Conservation (phyloP, 2,888 invertebrate genomes). For the Amblyjoppa fuscipennis region DNA sequence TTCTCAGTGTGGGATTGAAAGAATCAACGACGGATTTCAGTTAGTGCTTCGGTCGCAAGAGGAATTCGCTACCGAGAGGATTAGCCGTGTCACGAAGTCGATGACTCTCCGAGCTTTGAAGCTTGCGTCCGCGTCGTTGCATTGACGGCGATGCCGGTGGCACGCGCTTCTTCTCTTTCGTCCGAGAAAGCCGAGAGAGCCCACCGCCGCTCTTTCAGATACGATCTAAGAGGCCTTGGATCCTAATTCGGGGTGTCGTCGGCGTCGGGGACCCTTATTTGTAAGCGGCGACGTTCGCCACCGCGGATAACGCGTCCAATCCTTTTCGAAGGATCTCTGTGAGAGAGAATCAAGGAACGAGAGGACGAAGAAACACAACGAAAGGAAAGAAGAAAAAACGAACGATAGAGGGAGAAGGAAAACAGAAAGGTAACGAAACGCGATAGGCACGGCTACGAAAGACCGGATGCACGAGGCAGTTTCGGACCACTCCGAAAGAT, state of each 20-base stretch:
- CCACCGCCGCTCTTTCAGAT: slow-evolving; percentile 70
- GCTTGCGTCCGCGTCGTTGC: slow-evolving; percentile 60
- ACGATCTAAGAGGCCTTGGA: slow-evolving; percentile 78
- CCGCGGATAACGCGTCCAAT: slow-evolving; percentile 64
- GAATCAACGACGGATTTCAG: background rate
- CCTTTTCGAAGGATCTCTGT: slow-evolving; percentile 35
- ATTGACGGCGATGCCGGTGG: slow-evolving; percentile 59
- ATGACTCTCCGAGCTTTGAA: slow-evolving; percentile 45
- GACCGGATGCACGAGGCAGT: slow-evolving; percentile 36
- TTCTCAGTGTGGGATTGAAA: background rate
- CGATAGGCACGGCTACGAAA: background rate
- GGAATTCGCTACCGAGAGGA: slow-evolving; percentile 16
- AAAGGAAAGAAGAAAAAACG: background rate
- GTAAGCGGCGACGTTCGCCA: slow-evolving; percentile 79
- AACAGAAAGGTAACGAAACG: slow-evolving; percentile 28
- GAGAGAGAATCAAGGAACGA: slow-evolving; percentile 6
- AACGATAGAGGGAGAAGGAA: background rate
- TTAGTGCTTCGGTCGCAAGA: background rate
- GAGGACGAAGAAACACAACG: background rate
- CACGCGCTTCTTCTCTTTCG: slow-evolving; percentile 71
- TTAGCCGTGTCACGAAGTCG: slow-evolving; percentile 42
- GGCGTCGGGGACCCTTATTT: slow-evolving; percentile 79
- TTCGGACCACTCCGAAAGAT: slow-evolving; percentile 31
- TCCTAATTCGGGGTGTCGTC: slow-evolving; percentile 80
- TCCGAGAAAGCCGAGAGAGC: slow-evolving; percentile 30